phyloP scores from a whole-genome alignment of 2,113 vertebrate species.

The Odocoileus virginianus region DNA sequence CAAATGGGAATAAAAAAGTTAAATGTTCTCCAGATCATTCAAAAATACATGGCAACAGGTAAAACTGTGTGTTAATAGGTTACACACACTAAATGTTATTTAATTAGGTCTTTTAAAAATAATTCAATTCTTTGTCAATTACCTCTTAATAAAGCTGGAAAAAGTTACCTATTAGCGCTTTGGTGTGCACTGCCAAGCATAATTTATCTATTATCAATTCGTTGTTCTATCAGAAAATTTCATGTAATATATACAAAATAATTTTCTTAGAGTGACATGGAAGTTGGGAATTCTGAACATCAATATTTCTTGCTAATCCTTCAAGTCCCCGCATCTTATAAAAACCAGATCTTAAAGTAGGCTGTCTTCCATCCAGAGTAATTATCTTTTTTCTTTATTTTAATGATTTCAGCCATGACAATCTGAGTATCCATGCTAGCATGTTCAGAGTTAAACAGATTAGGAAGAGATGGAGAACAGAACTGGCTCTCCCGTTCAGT shows the following conservation, averaged over 20 bases:
- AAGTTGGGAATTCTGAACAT: not conserved
- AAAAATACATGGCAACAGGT: not conserved
- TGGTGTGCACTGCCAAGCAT: not conserved
- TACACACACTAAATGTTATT: not conserved
- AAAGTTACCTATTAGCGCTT: not conserved
- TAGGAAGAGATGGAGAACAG: not conserved
- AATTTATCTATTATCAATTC: not conserved
- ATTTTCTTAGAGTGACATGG: not conserved
- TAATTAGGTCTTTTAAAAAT: slow-evolving; percentile 15
- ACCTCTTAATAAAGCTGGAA: not conserved
- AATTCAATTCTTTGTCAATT: not conserved
- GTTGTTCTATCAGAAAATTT: slow-evolving; percentile 22
- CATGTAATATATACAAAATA: not conserved
- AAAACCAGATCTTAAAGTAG: not conserved
- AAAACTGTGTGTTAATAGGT: not conserved
- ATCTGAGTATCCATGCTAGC: not conserved
- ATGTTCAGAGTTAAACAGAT: not conserved
- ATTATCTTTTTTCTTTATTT: slow-evolving; percentile 1
- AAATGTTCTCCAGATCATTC: not conserved
- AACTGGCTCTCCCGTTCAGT: not conserved
- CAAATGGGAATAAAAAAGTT: not conserved
- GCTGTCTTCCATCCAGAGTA: not conserved
- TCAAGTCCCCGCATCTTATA: not conserved
- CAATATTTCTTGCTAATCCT: slow-evolving; percentile 19
- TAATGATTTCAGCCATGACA: not conserved